Conservation (phyloP, 2,113 vertebrate species). For the Podarcis muralis region DNA sequence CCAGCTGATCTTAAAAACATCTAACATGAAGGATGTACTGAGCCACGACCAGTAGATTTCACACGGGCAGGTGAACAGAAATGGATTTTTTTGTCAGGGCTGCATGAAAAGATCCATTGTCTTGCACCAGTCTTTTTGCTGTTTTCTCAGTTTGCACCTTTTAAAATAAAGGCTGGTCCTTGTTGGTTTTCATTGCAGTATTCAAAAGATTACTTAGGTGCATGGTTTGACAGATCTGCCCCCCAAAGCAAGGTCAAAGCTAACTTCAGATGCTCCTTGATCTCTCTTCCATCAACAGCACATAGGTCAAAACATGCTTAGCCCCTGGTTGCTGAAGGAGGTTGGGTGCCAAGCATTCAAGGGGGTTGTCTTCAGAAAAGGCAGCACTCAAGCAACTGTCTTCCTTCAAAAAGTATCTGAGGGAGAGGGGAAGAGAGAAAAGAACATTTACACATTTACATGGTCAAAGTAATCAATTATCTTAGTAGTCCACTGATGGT, state of each 20-base stretch:
- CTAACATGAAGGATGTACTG: neutral
- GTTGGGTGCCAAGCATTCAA: neutral
- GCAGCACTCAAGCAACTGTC: slow-evolving; percentile 12
- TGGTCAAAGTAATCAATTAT: neutral
- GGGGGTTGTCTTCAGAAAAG: neutral
- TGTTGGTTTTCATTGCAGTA: slow-evolving; percentile 27
- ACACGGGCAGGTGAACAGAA: neutral
- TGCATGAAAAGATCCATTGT: neutral
- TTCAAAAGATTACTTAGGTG: neutral
- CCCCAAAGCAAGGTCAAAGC: neutral
- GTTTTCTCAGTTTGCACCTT: neutral
- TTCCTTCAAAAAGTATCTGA: slow-evolving; percentile 5
- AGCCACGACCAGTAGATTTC: slow-evolving; percentile 6
- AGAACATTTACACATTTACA: neutral
- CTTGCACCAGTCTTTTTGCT: neutral
- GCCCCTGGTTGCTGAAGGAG: neutral
- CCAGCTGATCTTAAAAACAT: neutral
- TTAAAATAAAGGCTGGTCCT: neutral
- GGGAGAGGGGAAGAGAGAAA: neutral
- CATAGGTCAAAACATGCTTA: neutral
- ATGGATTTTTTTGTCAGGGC: neutral
- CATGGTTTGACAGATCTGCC: neutral
- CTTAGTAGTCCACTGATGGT: neutral
- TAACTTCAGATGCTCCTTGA: neutral
- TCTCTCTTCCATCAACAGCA: slow-evolving; percentile 2